Evolutionary conservation across 1,140 invertebrate species (phyloP), one percentile per base, ranked within the genome.

Genomic region (Armadillidium nasatum): DNA sequence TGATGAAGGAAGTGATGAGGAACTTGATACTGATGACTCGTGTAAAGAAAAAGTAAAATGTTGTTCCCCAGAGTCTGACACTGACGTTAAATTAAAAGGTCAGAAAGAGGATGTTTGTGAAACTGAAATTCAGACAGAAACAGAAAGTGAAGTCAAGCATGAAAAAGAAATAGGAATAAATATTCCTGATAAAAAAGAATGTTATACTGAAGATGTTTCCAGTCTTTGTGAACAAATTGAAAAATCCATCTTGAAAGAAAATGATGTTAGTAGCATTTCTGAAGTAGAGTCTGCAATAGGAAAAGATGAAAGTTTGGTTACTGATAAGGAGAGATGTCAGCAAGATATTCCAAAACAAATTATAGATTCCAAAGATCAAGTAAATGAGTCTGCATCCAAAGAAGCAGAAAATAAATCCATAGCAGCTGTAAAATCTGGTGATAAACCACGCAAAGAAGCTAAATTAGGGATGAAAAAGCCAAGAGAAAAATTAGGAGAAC

Each of bases 401-500:
- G 50, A 60, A 4, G 46, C 9, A 50, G 19, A 19, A 60, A 60
- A 60, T 60, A 19, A 60, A 19, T 60, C 11, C 11, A 7, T 3
- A 60, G 7, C 19, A 13, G 11, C 1, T 19, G 0, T 60, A 13
- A 19, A 60, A 19, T 4, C 11, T 7, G 7, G 19, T 15, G 50
- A 72, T n/a, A 78, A 78, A 75, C 33, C 68, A 60, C 33, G 50
- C 11, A 72, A 77, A 22, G 73, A 78, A 67, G 73, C 72, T 13
- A 80, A 78, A 72, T 76, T 80, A 45, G 79, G 79, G 21, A 68
- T 78, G 50, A 80, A 80, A 69, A 80, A 80, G 22, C 79, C 79
- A 7, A 69, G 79, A 22, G 79, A 80, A 71, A 80, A 75, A 70
- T 73, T 80, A n/a, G 77, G 79, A 21, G 79, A 80, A 54, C 76